These are phyloP conservation scores for Pangasianodon hypophthalmus DNA, from an alignment of 2,113 vertebrate species.

Conservation along the genomic window DNA sequence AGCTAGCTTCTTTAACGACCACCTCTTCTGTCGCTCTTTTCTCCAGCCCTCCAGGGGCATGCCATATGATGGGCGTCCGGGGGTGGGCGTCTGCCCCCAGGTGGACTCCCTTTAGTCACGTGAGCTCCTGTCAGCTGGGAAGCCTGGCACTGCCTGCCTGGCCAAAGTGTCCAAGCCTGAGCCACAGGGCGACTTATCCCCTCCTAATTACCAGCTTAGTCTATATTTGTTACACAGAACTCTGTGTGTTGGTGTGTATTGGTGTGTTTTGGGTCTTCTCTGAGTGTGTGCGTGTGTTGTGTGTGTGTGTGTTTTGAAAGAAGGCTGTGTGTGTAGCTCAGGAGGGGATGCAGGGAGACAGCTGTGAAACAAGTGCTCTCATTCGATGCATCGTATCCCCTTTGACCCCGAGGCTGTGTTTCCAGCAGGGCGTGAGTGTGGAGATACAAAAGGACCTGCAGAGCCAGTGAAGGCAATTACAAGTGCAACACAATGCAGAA, in stretches of 20 bases:
- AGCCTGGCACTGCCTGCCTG: constrained; percentile 48
- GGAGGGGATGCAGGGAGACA: constrained; percentile 56
- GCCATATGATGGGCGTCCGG: constrained; percentile 60
- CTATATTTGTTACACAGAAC: constrained; percentile 58
- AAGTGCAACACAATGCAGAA: constrained; percentile 63
- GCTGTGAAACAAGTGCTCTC: constrained; percentile 65
- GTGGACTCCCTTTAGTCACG: constrained; percentile 33
- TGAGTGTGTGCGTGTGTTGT: constrained; percentile 1
- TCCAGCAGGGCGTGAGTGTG: constrained; percentile 52
- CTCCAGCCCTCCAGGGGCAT: constrained; percentile 36
- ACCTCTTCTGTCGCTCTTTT: constrained; percentile 21
- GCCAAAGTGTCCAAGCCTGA: constrained; percentile 1
- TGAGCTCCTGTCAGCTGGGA: constrained; percentile 60
- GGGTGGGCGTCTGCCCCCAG: constrained; percentile 28
- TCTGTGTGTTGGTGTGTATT: constrained; percentile 28
- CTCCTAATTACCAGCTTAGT: constrained; percentile 58
- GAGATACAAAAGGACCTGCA: constrained; percentile 65
- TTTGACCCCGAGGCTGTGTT: constrained; percentile 55
- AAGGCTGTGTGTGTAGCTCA: constrained; percentile 30
- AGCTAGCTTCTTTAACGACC: neutral
- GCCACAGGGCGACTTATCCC: neutral
- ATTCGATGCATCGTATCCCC: constrained; percentile 56
- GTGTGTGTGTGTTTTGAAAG: constrained; percentile 16
- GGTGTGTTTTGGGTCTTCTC: constrained; percentile 30
- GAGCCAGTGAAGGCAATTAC: constrained; percentile 56